Evolutionary conservation across 1,140 invertebrate species (phyloP).

Genomic region (Sarcophaga bullata): DNA sequence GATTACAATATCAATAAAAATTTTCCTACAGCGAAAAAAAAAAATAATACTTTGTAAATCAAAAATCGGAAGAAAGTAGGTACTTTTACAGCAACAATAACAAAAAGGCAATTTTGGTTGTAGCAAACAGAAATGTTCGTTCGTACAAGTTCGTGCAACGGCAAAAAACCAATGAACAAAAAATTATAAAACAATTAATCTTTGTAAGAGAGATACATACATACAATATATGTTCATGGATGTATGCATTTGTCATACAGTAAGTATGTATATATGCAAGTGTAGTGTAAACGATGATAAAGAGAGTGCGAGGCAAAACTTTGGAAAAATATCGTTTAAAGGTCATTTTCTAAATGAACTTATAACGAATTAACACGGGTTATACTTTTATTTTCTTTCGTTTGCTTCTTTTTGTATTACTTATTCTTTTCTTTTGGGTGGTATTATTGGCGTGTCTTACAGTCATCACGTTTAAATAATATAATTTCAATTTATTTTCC

Average conservation of each 20-base stretch:
- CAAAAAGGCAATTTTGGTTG: too few species aligned
- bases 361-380: background rate
- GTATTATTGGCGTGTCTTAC: background rate
- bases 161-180: too few species aligned
- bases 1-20: background rate
- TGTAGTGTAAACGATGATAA: background rate
- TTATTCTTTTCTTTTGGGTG: background rate
- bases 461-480: slow-evolving; percentile 9
- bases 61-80: background rate
- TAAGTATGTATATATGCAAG: background rate
- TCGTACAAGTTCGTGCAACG: too few species aligned
- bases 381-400: background rate
- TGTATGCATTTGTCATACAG: too few species aligned
- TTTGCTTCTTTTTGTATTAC: too few species aligned
- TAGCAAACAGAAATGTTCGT: too few species aligned
- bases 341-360: slow-evolving; percentile 20
- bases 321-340: slow-evolving; percentile 7
- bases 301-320: background rate
- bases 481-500: slow-evolving; percentile 19
- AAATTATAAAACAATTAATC: too few species aligned
- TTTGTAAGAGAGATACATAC: too few species aligned
- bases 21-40: background rate
- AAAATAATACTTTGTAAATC: background rate
- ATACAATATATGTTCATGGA: too few species aligned
- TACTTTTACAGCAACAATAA: too few species aligned